Evolutionary conservation across 1,140 invertebrate genomes (phyloP).

Genomic region (Gyrodactylus bullatarudis): DNA sequence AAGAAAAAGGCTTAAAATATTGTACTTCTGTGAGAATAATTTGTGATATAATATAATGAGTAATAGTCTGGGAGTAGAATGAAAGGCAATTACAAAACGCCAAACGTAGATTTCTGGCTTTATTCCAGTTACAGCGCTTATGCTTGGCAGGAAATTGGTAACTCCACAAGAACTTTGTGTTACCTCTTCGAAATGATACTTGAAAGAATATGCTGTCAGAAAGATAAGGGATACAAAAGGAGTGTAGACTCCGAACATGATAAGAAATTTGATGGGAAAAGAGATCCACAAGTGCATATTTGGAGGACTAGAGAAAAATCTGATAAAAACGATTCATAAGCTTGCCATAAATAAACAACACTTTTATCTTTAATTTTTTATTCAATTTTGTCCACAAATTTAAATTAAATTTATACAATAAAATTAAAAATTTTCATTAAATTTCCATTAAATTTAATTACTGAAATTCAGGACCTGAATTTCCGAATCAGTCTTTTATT

Average conservation of each 20-base stretch:
- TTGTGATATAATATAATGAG: neutral
- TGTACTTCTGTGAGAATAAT: neutral
- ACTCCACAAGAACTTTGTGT: neutral
- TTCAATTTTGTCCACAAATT: too few species aligned
- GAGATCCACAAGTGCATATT: neutral
- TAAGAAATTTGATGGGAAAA: neutral
- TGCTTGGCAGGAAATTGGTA: neutral
- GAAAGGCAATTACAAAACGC: constrained; percentile 2
- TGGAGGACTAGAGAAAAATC: neutral
- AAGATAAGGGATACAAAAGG: neutral
- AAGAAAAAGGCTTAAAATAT: neutral
- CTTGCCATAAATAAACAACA: too few species aligned
- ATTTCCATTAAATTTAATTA: too few species aligned
- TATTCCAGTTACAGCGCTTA: neutral
- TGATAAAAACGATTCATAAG: too few species aligned
- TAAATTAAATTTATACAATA: too few species aligned
- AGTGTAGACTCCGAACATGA: neutral
- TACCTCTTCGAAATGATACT: neutral
- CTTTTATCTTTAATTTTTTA: too few species aligned
- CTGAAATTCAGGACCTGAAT: too few species aligned
- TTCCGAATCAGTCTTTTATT: too few species aligned
- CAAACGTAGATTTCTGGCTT: neutral
- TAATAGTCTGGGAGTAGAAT: neutral
- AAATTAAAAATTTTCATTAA: too few species aligned
- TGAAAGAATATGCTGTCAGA: neutral